These are phyloP conservation scores for Callochromis pleurospilus DNA, from an alignment of 2,113 vertebrate species.

Conservation along the genomic window DNA sequence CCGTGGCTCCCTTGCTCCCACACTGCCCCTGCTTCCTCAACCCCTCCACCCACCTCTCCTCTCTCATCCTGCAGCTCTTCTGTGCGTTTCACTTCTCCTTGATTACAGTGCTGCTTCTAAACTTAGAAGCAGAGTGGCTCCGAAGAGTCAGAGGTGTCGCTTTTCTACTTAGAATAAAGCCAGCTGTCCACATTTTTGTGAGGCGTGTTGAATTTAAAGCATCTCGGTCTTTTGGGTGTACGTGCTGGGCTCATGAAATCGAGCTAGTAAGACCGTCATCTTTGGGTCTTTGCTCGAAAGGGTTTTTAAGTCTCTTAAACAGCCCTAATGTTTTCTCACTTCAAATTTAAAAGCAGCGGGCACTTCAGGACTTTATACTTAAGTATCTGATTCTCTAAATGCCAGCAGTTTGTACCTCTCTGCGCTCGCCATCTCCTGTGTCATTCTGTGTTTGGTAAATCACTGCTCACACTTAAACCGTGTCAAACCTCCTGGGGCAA, in stretches of 20 bases:
- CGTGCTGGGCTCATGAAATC: not conserved
- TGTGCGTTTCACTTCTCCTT: slow-evolving; percentile 19
- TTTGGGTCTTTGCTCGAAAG: not conserved
- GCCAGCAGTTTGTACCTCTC: not conserved
- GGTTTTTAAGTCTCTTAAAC: not conserved
- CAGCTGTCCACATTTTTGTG: not conserved
- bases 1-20: slow-evolving; percentile 43
- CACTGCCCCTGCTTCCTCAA: slow-evolving; percentile 34
- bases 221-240: not conserved
- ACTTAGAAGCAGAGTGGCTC: slow-evolving; percentile 15
- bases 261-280: not conserved
- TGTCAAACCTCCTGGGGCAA: slow-evolving; percentile 20
- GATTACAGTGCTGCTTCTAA: slow-evolving; percentile 35
- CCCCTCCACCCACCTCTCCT: slow-evolving; percentile 42
- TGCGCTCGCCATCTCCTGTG: not conserved
- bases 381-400: not conserved
- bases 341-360: not conserved
- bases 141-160: not conserved
- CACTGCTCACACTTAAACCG: not conserved
- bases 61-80: slow-evolving; percentile 32
- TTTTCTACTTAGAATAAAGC: not conserved
- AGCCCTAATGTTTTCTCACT: not conserved
- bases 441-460: slow-evolving; percentile 17
- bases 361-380: not conserved
- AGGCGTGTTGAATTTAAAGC: not conserved